Conservation (phyloP, 2,888 invertebrate genomes). For the Arctia plantaginis region DNA sequence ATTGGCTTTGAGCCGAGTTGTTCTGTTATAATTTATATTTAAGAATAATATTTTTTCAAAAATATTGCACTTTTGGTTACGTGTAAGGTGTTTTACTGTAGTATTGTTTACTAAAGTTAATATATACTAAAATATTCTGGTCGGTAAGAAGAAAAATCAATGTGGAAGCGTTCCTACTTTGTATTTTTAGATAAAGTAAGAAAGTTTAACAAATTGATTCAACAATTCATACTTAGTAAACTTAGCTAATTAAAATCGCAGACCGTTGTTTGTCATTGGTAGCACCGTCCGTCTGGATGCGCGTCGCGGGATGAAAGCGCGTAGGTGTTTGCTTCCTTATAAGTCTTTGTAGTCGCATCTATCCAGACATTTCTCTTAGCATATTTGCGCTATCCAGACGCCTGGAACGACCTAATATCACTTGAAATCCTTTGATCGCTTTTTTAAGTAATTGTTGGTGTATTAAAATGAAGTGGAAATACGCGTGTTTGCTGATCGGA, state of each 20-base stretch:
- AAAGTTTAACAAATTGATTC: background rate
- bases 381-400: conserved; percentile 60
- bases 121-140: background rate
- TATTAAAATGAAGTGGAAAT: conserved; percentile 64
- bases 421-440: background rate
- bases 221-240: background rate
- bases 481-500: conserved; percentile 62
- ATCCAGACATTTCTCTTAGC: conserved; percentile 64
- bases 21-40: too few species aligned
- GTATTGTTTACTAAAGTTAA: background rate
- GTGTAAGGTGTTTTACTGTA: background rate
- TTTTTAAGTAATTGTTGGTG: background rate
- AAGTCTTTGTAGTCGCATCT: conserved; percentile 62
- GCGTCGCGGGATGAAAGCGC: conserved; percentile 66
- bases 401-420: conserved; percentile 1
- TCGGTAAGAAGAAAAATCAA: background rate
- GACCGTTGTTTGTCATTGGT: background rate
- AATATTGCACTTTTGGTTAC: background rate
- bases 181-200: background rate
- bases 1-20: too few species aligned
- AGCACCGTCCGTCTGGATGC: conserved; percentile 24
- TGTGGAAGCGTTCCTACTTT: background rate
- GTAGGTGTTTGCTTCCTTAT: conserved; percentile 75
- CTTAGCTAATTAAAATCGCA: conserved; percentile 18
- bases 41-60: background rate